These are phyloP conservation scores for Crocallis elinguaria DNA, from an alignment of 2,888 invertebrate species.

Conservation along the genomic window DNA sequence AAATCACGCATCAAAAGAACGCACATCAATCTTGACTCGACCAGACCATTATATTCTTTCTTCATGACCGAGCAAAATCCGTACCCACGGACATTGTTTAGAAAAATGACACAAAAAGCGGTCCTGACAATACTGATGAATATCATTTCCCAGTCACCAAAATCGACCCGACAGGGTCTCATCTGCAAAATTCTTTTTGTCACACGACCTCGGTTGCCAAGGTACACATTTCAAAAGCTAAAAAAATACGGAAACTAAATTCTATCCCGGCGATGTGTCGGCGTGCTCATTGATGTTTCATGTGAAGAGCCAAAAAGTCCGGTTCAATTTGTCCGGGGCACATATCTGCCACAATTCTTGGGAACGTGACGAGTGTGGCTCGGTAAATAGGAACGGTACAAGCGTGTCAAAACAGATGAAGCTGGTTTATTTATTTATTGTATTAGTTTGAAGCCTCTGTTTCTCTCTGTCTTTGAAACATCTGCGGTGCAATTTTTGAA, in stretches of 20 bases:
- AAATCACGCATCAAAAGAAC: too few relatives aligned
- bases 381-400: background rate
- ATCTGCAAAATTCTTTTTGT: slow-evolving; percentile 14
- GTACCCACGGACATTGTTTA: background rate
- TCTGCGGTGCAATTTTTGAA: too few relatives aligned
- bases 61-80: slow-evolving; percentile 3
- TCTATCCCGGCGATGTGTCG: slow-evolving; percentile 10
- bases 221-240: background rate
- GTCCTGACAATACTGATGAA: slow-evolving; percentile 11
- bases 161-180: slow-evolving; percentile 8
- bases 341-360: slow-evolving; percentile 5
- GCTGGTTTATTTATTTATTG: background rate
- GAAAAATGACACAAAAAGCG: slow-evolving; percentile 2
- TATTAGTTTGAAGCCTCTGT: background rate
- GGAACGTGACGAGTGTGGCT: background rate
- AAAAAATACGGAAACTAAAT: slow-evolving; percentile 19
- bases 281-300: slow-evolving; percentile 23
- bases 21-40: background rate
- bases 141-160: slow-evolving; percentile 17
- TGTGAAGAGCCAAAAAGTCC: slow-evolving; percentile 6
- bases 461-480: background rate
- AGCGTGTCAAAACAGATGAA: background rate
- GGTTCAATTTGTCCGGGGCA: slow-evolving; percentile 17
- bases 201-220: background rate
- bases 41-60: background rate